These are phyloP conservation scores for Terrapene triunguis DNA, from an alignment of 2,113 vertebrate species.

Conservation along the genomic window DNA sequence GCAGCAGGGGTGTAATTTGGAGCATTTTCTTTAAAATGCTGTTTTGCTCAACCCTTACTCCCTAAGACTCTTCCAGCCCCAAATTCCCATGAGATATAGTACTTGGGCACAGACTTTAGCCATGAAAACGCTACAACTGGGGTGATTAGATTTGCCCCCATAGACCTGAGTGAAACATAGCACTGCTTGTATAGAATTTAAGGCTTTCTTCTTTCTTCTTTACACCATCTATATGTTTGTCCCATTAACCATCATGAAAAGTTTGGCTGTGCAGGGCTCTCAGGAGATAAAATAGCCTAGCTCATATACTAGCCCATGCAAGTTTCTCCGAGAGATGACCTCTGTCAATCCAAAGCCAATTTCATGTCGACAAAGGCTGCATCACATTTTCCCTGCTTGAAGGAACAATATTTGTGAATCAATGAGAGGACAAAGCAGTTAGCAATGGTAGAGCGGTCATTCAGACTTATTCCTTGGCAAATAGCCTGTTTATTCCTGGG, in stretches of 20 bases:
- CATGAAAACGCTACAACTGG: too few species aligned
- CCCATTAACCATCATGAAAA: background rate
- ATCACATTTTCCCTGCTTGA: too few species aligned
- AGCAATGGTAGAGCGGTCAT: too few species aligned
- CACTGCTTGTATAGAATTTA: background rate
- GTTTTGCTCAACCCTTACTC: background rate
- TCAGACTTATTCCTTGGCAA: too few species aligned
- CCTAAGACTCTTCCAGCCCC: background rate
- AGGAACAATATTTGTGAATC: too few species aligned
- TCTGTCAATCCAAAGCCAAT: too few species aligned
- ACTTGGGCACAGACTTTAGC: background rate
- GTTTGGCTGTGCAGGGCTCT: too few species aligned
- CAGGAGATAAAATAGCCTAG: too few species aligned
- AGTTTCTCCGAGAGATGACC: too few species aligned
- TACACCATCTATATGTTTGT: background rate
- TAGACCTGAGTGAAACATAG: background rate
- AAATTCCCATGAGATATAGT: background rate
- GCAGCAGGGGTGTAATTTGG: background rate
- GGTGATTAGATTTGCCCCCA: background rate
- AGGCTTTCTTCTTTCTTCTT: background rate
- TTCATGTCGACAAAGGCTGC: background rate
- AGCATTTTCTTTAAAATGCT: background rate
- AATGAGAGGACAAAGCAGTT: too few species aligned
- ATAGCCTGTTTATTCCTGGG: too few species aligned
- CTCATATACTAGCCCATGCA: too few species aligned